Percentiles rank a stretch among this genome's conserved stretches.
phyloP scores from a whole-genome alignment of 2,113 vertebrate genomes.

The Plestiodon gilberti region DNA sequence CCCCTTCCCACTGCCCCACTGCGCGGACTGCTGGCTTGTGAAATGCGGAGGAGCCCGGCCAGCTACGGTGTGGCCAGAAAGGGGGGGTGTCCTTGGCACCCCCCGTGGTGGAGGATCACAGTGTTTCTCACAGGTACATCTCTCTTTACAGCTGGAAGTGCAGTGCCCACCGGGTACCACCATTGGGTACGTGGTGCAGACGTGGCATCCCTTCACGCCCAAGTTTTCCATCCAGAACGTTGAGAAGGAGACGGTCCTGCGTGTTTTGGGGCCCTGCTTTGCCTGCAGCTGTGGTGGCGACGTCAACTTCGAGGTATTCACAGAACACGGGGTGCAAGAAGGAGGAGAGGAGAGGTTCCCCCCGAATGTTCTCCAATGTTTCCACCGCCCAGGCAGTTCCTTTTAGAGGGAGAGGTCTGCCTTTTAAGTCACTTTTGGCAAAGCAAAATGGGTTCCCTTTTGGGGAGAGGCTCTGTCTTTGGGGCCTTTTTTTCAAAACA shows the following conservation, averaged over 20 bases:
- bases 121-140: not conserved
- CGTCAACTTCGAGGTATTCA: conserved; percentile 87
- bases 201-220: conserved; percentile 88
- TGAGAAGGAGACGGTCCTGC: conserved; percentile 81
- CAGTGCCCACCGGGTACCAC: conserved; percentile 88
- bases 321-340: fast-evolving
- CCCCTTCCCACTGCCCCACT: too few relatives aligned
- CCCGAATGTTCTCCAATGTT: not conserved
- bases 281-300: conserved; percentile 89
- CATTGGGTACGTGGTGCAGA: conserved; percentile 85
- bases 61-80: too few relatives aligned
- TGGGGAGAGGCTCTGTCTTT: not conserved
- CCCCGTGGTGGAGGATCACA: not conserved
- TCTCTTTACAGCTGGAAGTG: conserved; percentile 83
- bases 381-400: not conserved
- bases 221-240: conserved; percentile 85
- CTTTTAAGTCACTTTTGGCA: not conserved
- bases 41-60: too few relatives aligned
- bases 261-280: conserved; percentile 86
- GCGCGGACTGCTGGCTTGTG: too few relatives aligned
- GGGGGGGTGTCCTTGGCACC: too few relatives aligned
- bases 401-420: not conserved
- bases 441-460: too few relatives aligned
- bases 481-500: not conserved
- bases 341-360: not conserved